Base-by-base conservation (phyloP, 2,113 vertebrate species). In the Dipodomys merriami region DNA sequence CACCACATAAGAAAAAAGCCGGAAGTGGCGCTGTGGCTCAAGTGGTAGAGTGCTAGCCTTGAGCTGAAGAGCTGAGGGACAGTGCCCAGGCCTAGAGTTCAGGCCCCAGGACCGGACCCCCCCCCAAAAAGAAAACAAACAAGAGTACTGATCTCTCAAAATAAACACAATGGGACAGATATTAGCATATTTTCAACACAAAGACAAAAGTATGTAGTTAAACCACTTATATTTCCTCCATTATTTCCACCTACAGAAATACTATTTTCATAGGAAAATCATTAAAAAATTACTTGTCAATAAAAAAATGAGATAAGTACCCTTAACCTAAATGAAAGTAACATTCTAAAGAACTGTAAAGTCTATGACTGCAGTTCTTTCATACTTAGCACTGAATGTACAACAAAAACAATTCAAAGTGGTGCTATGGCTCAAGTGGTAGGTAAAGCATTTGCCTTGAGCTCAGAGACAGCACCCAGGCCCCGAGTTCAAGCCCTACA, bases 251-350 rank as follows among this genome's bases (percentile, higher is more conserved):
- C 12, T 53, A 16, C 5, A 57, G 53, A 57, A 57, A 57, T 57
- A 0, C 53, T 33, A 64, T 39, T 90, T 82, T 65, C 39, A 62
- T 15, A 57, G 53, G 53, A 57, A 57, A 57, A 57, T 57, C 49
- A 53, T 18, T 57, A 3, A 16, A 57, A 57, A 57, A 53, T 53
- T 53, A 53, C 49, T 53, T 53, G 49, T 13, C 12, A 84, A 3
- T 3, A 85, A 35, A 94, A 88, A 93, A 64, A 39, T 0, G 5
- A 68, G 20, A 27, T 73, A 90, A 74, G 62, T 84, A 88, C 89
- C 84, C 69, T 88, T 74, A 91, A 86, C 35, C 11, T 72, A 88
- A 90, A 77, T 30, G 3, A 22, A 95, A 87, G 16, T 44, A 76
- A 85, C 62, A 82, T 57, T 20, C 5, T 57, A 15, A 4, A 39